A percentile compares a stretch with the other conserved stretches of the same genome.
phyloP scores from a whole-genome alignment of 30 jellyfish, hydroid and myxozoan genomes.

The Turritopsis dohrnii region DNA sequence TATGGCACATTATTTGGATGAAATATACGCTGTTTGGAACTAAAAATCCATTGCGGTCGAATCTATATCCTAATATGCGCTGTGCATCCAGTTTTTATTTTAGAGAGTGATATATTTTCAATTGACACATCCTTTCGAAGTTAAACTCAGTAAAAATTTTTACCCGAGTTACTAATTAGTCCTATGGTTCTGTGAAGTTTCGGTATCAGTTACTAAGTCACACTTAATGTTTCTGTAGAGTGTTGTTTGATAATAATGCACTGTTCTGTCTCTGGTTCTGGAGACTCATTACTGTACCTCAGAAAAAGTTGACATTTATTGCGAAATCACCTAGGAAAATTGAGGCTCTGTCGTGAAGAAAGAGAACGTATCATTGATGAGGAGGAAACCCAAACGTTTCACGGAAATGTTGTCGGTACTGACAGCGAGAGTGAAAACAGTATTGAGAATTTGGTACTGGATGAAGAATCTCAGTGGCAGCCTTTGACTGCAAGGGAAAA shows the following conservation, averaged over 20 bases:
- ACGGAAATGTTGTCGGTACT: not conserved
- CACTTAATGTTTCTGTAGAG: not conserved
- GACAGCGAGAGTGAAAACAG: not conserved
- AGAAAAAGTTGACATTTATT: not conserved
- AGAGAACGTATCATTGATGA: conserved; percentile 6
- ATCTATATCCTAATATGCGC: no score
- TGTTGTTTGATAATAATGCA: not conserved
- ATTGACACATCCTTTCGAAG: no score
- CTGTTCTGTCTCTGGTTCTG: not conserved
- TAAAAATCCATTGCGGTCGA: no score
- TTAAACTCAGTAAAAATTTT: no score
- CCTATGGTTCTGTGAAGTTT: no score
- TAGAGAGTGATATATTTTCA: no score
- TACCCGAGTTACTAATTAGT: no score
- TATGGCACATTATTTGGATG: no score
- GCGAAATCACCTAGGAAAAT: not conserved
- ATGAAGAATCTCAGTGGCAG: not conserved
- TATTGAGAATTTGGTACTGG: not conserved
- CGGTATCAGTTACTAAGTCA: no score
- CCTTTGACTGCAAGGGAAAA: not conserved
- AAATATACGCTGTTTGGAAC: no score
- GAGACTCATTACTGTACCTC: not conserved
- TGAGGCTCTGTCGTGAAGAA: conserved; percentile 7
- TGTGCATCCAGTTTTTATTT: no score
- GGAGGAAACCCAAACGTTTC: not conserved